phyloP scores from a whole-genome alignment of 2,888 invertebrate genomes.

The Petrophora chlorosata region DNA sequence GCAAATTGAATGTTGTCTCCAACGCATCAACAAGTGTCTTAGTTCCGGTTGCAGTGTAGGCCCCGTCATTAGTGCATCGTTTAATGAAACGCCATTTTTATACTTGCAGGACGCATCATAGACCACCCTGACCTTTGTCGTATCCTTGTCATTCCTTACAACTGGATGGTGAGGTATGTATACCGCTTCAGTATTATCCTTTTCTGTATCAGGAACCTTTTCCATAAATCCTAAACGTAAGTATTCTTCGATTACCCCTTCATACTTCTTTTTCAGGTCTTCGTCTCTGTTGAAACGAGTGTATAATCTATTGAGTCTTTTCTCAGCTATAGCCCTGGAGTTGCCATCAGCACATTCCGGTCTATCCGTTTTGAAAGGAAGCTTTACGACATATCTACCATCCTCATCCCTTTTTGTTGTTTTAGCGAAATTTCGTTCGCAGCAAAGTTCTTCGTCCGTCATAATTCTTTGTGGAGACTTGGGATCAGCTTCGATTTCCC shows the following conservation, averaged over 20 bases:
- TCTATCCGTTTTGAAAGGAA: background rate
- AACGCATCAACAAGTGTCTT: background rate
- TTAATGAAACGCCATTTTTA: too few species aligned
- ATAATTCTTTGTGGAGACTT: background rate
- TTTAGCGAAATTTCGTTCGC: background rate
- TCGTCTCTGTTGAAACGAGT: background rate
- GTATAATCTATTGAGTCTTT: background rate
- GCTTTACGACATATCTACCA: background rate
- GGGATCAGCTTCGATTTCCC: background rate
- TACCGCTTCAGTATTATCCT: background rate
- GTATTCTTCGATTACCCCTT: background rate
- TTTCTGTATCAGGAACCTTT: background rate
- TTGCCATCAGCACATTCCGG: background rate
- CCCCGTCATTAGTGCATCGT: background rate
- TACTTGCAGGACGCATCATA: background rate
- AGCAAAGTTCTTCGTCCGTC: background rate
- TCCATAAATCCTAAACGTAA: background rate
- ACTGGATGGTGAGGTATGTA: background rate
- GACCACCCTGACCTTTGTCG: background rate
- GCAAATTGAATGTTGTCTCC: too few species aligned
- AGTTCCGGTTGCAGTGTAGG: background rate
- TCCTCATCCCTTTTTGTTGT: background rate
- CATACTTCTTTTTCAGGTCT: background rate
- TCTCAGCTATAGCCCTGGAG: background rate
- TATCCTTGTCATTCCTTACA: background rate